These are phyloP conservation scores for Zhuqinia jingwanae DNA, from an alignment of 2,888 invertebrate genomes.

Conservation along the genomic window DNA sequence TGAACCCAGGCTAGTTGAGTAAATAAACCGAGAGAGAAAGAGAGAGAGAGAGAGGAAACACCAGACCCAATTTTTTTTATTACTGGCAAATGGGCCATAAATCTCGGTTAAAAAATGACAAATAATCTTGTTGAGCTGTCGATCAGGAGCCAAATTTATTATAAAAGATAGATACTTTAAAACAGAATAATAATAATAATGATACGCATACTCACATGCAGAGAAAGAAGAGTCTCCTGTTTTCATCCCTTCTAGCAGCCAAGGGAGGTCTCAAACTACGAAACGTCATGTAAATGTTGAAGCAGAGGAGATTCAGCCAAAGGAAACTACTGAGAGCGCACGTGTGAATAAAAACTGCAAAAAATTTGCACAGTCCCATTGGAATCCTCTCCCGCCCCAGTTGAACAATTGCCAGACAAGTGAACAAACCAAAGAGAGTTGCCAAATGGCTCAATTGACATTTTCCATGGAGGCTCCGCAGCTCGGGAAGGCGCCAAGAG, in stretches of 20 bases:
- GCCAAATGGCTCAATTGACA: conserved; percentile 79
- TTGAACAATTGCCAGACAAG: conserved; percentile 75
- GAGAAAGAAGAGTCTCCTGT: conserved; percentile 76
- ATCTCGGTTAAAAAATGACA: conserved; percentile 26
- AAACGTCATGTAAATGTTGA: conserved; percentile 79
- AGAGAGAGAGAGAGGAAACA: no score
- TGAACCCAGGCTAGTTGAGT: neutral
- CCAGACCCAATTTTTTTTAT: no score
- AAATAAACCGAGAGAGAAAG: neutral
- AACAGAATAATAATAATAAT: no score
- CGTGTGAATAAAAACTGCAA: conserved; percentile 78
- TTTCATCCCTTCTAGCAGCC: conserved; percentile 77
- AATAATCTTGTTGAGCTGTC: conserved; percentile 28
- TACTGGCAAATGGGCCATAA: conserved; percentile 17
- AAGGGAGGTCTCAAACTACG: conserved; percentile 77
- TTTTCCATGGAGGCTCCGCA: conserved; percentile 78
- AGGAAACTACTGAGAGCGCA: conserved; percentile 78
- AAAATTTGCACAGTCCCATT: conserved; percentile 74
- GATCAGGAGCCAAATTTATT: conserved; percentile 25
- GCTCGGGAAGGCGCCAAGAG: conserved; percentile 76
- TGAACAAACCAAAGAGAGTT: conserved; percentile 77
- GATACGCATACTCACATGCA: conserved; percentile 78
- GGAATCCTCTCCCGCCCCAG: conserved; percentile 73
- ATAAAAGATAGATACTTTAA: neutral
- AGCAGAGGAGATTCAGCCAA: conserved; percentile 79